Evolutionary conservation across 2,113 vertebrate species (phyloP), one percentile per base, ranked within the genome.

Genomic region (Oxyruncus cristatus): DNA sequence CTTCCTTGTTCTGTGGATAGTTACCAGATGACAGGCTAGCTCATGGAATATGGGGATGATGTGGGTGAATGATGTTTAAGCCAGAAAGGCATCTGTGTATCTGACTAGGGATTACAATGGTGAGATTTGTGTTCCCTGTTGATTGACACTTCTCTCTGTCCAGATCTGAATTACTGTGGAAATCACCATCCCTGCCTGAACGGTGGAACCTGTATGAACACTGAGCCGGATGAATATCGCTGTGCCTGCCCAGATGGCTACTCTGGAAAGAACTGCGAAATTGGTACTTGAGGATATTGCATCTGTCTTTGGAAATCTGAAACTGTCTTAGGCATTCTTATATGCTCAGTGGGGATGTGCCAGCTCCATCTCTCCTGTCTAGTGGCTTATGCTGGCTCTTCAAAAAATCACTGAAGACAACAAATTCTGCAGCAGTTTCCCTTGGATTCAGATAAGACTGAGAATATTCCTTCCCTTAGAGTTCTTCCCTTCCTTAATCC

Each of bases 151-250:
- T 35, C 50, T 88, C 20, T 76, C 32, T 76, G 14, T 96, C 22
- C 95, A 99, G 99, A 99, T 97, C 98, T 99, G 92, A 99, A 99
- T 95, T 99, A 99, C 97, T 99, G 99, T 33, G 99, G 99, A 41
- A 99, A 98, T 59, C 99, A 99, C 97, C 98, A 97, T 66, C 99
- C 99, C 20, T 99, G 99, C 79, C 92, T 98, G 84, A 99, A 99
- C 0, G 99, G 99, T 47, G 99, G 99, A 6, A 99, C 99, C 1
- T 99, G 99, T 52, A 98, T 99, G 98, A 99, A 99, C 76, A 99
- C 98, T 0, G 99, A 99, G 89, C 99, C 99, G 0, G 98, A 99
- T 3, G 98, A 99, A 74, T 99, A 99, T 89, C 97, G 97, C 92
- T 99, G 99, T 14, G 98, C 98, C 86, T 99, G 99, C 97, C 99